A percentile compares a stretch with the other conserved stretches of the same genome.
phyloP scores from a whole-genome alignment of 1,140 invertebrate genomes.

The Sesamia nonagrioides region DNA sequence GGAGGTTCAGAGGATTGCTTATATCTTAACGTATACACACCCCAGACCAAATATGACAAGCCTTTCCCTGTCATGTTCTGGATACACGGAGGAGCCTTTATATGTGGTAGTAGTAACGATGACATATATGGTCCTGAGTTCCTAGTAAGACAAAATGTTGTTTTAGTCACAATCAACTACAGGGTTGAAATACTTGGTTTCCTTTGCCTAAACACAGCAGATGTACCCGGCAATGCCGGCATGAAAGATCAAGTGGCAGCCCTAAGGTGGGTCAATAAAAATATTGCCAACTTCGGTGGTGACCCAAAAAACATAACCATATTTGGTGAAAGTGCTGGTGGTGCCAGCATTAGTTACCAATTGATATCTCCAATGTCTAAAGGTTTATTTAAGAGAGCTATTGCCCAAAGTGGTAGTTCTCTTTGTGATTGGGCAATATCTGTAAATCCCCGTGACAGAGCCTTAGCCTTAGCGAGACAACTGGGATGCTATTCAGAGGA shows the following conservation, averaged over 20 bases:
- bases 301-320: constrained; percentile 91
- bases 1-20: constrained; percentile 84
- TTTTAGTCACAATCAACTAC: constrained; percentile 91
- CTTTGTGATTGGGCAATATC: constrained; percentile 47
- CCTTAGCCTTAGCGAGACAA: constrained; percentile 56
- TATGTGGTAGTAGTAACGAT: constrained; percentile 57
- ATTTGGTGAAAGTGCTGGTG: constrained; percentile 91
- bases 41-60: constrained; percentile 54
- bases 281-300: constrained; percentile 89
- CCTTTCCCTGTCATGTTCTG: constrained; percentile 78
- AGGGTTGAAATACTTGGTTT: constrained; percentile 88
- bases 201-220: constrained; percentile 81
- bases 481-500: constrained; percentile 60
- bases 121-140: constrained; percentile 88
- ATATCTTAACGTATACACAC: constrained; percentile 77
- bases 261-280: constrained; percentile 64
- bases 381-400: constrained; percentile 81
- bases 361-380: constrained; percentile 88
- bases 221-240: constrained; percentile 69
- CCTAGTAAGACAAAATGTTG: constrained; percentile 88
- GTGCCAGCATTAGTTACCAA: constrained; percentile 87
- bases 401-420: constrained; percentile 58
- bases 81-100: constrained; percentile 82
- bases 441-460: constrained; percentile 57
- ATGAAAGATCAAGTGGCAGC: constrained; percentile 67